phyloP scores from a whole-genome alignment of 2,113 vertebrate species.

The Prochilodus magdalenae region DNA sequence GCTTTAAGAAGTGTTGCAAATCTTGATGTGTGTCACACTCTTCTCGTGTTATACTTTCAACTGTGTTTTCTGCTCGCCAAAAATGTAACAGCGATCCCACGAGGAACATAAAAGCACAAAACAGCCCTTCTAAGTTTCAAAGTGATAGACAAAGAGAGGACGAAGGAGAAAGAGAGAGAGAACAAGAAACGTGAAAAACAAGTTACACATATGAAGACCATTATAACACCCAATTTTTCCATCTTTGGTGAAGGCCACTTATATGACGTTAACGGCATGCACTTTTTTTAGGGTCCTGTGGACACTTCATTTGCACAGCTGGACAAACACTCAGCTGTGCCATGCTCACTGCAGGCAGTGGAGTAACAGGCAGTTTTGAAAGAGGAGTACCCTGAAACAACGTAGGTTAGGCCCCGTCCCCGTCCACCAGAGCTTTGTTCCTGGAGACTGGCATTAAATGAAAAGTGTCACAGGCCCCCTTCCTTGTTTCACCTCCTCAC shows the following conservation, averaged over 20 bases:
- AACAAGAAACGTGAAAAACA: background rate
- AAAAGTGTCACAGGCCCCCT: constrained; percentile 34
- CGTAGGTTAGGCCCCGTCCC: background rate
- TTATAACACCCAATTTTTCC: constrained; percentile 9
- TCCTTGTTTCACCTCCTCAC: constrained; percentile 30
- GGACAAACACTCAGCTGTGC: constrained; percentile 24
- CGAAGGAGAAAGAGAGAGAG: background rate
- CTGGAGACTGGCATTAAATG: constrained; percentile 45
- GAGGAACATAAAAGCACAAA: background rate
- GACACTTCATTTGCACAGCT: constrained; percentile 39
- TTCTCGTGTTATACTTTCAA: background rate
- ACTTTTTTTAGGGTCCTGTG: background rate
- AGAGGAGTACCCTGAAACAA: background rate
- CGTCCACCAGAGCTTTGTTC: constrained; percentile 31
- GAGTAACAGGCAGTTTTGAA: constrained; percentile 23
- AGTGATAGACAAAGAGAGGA: constrained; percentile 6
- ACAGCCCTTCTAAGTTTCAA: background rate
- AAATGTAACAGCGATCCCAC: background rate
- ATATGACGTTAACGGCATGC: constrained; percentile 1
- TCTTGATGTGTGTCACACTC: background rate
- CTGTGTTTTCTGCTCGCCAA: too few relatives aligned
- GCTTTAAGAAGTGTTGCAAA: background rate
- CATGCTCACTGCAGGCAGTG: constrained; percentile 13
- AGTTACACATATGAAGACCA: constrained; percentile 28
- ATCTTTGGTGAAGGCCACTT: constrained; percentile 9